Percentiles rank a stretch among this genome's conserved stretches.
These are phyloP conservation scores for Tachuris rubrigastra DNA, from an alignment of 2,113 vertebrate genomes.

Conservation along the genomic window DNA sequence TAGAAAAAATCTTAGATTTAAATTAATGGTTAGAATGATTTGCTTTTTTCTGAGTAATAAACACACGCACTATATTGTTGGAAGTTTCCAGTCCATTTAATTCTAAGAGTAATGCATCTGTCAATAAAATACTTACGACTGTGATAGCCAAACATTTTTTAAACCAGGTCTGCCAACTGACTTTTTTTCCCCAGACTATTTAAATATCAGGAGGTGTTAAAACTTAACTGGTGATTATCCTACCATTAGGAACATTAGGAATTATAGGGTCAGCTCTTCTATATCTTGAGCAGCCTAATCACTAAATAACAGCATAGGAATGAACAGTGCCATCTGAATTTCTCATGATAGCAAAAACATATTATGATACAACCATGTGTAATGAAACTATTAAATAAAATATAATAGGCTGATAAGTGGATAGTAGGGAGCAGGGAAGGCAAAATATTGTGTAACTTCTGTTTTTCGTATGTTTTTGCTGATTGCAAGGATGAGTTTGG, in stretches of 20 bases:
- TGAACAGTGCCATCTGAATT: not conserved
- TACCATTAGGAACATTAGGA: not conserved
- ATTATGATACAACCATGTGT: not conserved
- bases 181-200: not conserved
- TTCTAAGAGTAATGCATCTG: not conserved
- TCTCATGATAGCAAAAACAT: not conserved
- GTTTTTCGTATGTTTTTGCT: not conserved
- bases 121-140: not conserved
- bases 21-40: not conserved
- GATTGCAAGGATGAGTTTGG: not conserved
- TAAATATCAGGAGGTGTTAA: not conserved
- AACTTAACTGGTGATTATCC: not conserved
- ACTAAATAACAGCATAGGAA: not conserved
- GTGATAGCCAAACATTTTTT: not conserved
- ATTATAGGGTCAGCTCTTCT: not conserved
- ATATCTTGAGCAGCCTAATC: not conserved
- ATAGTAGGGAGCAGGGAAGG: not conserved
- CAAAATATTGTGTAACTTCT: not conserved
- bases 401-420: not conserved
- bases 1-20: not conserved
- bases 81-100: not conserved
- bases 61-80: not conserved
- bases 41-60: not conserved
- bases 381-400: not conserved
- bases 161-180: not conserved